Conservation (phyloP, 2,797 vertebrate genomes). For the Crocidura indochinensis region DNA sequence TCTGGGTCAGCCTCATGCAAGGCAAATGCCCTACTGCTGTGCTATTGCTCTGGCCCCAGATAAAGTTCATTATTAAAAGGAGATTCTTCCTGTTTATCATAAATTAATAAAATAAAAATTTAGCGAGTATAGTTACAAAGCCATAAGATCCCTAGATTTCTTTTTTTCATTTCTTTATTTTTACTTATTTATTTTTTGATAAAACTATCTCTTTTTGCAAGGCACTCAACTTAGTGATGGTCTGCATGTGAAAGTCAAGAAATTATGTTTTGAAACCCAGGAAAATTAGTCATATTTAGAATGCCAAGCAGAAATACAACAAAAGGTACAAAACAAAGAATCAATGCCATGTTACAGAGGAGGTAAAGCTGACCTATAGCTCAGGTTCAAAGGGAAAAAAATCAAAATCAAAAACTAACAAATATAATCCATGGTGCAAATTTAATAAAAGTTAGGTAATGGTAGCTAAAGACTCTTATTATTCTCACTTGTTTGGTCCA, state of each 20-base stretch:
- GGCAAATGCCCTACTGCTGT: too few species aligned
- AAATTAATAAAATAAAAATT: conserved; percentile 53
- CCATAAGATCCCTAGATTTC: conserved; percentile 47
- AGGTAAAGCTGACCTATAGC: conserved; percentile 70
- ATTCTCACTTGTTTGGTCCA: conserved; percentile 57
- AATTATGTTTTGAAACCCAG: conserved; percentile 34
- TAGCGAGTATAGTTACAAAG: conserved; percentile 51
- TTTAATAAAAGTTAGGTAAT: conserved; percentile 65
- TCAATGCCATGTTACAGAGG: conserved; percentile 70
- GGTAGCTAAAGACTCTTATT: conserved; percentile 57
- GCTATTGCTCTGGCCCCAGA: neutral
- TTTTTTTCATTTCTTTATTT: conserved; percentile 58
- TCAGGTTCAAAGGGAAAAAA: conserved; percentile 79
- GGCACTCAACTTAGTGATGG: conserved; percentile 41
- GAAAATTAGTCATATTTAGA: conserved; percentile 69
- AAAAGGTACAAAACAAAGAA: conserved; percentile 70
- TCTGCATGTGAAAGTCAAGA: conserved; percentile 23
- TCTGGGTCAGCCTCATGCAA: too few species aligned
- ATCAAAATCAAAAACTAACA: conserved; percentile 70
- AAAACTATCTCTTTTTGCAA: conserved; percentile 67
- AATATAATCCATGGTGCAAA: conserved; percentile 73
- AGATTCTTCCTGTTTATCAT: neutral
- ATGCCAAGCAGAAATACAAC: conserved; percentile 67
- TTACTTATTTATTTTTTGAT: conserved; percentile 41
- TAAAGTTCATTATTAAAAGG: neutral